Conservation (phyloP, 2,797 vertebrate genomes). For the Melopsittacus undulatus region DNA sequence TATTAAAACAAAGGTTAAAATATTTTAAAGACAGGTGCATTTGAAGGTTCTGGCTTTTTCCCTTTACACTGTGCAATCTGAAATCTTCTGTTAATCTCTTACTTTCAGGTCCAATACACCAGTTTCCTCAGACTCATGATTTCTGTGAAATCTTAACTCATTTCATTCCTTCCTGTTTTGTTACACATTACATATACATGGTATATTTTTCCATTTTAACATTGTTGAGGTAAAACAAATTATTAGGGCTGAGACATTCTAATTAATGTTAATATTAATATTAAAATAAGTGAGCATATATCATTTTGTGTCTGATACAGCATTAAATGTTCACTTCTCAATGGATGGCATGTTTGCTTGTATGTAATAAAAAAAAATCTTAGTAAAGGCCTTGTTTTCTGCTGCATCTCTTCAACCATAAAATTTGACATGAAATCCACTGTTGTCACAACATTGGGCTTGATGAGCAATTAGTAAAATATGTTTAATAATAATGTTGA, state of each 20-base stretch:
- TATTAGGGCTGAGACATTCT: neutral
- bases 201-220: neutral
- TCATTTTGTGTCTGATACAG: neutral
- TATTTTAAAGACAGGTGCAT: neutral
- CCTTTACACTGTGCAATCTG: neutral
- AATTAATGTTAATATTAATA: neutral
- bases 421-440: neutral
- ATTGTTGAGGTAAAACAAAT: neutral
- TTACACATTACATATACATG: neutral
- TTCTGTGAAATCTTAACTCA: neutral
- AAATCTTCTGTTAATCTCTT: neutral
- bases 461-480: neutral
- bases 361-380: neutral
- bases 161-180: neutral
- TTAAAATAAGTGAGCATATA: neutral
- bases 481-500: neutral
- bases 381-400: neutral
- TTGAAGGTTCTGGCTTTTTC: neutral
- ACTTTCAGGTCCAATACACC: neutral
- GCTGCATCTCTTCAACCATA: neutral
- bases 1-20: neutral
- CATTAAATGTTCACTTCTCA: neutral
- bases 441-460: neutral
- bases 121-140: neutral
- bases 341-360: neutral